Percentiles rank a stretch among this genome's conserved stretches.
Evolutionary conservation across 2,888 invertebrate genomes (phyloP).

Genomic region (Diploptera punctata): DNA sequence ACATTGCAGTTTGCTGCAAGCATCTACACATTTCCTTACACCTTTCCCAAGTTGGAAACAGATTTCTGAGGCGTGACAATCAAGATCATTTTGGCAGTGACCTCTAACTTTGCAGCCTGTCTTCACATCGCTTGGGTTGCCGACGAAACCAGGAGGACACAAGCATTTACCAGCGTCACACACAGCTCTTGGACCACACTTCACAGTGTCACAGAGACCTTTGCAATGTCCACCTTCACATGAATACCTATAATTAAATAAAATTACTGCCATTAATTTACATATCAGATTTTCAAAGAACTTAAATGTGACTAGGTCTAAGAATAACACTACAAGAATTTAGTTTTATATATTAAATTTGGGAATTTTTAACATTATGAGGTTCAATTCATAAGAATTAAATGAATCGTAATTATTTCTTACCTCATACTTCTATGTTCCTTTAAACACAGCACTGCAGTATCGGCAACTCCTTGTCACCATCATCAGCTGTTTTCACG

Average conservation of each 20-base stretch:
- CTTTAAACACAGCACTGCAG: too few relatives aligned
- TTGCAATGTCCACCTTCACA: slow-evolving; percentile 78
- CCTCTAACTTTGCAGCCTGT: slow-evolving; percentile 76
- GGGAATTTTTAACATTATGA: too few relatives aligned
- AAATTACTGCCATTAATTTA: too few relatives aligned
- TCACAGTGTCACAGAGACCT: slow-evolving; percentile 75
- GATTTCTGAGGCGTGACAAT: slow-evolving; percentile 84
- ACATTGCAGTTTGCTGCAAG: slow-evolving; percentile 86
- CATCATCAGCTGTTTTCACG: too few relatives aligned
- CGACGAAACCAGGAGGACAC: slow-evolving; percentile 79
- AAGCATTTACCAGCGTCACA: slow-evolving; percentile 82
- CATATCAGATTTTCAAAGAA: too few relatives aligned
- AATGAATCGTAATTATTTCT: too few relatives aligned
- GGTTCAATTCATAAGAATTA: too few relatives aligned
- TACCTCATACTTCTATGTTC: too few relatives aligned
- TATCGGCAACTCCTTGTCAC: too few relatives aligned
- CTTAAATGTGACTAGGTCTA: too few relatives aligned
- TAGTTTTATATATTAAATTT: too few relatives aligned
- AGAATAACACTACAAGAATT: too few relatives aligned
- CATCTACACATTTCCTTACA: slow-evolving; percentile 82
- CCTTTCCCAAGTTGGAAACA: slow-evolving; percentile 82
- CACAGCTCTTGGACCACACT: slow-evolving; percentile 82
- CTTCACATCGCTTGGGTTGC: slow-evolving; percentile 73
- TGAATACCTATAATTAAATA: slow-evolving; percentile 56
- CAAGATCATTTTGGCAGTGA: slow-evolving; percentile 80